phyloP scores from a whole-genome alignment of 1,140 invertebrate species.

The Microplitis demolitor region DNA sequence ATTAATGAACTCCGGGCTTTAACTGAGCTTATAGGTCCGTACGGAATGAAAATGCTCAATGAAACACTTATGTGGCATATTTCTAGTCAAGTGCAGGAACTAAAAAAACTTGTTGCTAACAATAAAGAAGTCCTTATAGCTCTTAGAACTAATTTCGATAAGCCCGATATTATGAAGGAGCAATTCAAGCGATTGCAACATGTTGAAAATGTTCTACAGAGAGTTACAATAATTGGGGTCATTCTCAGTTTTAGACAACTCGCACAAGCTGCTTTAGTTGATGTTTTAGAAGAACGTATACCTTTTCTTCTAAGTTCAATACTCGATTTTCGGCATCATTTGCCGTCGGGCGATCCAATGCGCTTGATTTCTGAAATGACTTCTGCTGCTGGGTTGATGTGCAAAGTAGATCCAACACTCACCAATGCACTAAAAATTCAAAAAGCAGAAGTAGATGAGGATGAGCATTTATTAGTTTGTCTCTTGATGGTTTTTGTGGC shows the following conservation, averaged over 20 bases:
- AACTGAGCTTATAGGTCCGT: constrained; percentile 97
- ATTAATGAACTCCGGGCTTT: constrained; percentile 94
- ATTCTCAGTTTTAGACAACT: constrained; percentile 94
- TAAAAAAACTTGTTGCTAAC: constrained; percentile 90
- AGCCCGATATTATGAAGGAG: constrained; percentile 96
- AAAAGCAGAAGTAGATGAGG: constrained; percentile 86
- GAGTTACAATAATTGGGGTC: constrained; percentile 98
- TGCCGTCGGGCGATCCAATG: constrained; percentile 89
- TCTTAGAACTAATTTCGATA: constrained; percentile 90
- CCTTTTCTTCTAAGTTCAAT: constrained; percentile 97
- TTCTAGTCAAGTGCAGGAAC: constrained; percentile 94
- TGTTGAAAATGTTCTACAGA: constrained; percentile 91
- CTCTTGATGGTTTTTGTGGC: constrained; percentile 98
- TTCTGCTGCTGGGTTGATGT: constrained; percentile 89
- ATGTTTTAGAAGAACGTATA: constrained; percentile 92
- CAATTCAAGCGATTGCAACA: constrained; percentile 88
- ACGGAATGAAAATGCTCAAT: constrained; percentile 96
- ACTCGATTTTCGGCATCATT: constrained; percentile 90
- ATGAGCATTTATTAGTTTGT: constrained; percentile 94
- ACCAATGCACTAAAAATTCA: constrained; percentile 86
- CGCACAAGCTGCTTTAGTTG: constrained; percentile 89
- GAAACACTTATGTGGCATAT: constrained; percentile 99
- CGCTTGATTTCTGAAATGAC: constrained; percentile 96
- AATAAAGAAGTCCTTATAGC: constrained; percentile 92
- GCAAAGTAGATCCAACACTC: constrained; percentile 93